Evolutionary conservation across 2,888 invertebrate genomes (phyloP).

Genomic region (Oscheius sp.): DNA sequence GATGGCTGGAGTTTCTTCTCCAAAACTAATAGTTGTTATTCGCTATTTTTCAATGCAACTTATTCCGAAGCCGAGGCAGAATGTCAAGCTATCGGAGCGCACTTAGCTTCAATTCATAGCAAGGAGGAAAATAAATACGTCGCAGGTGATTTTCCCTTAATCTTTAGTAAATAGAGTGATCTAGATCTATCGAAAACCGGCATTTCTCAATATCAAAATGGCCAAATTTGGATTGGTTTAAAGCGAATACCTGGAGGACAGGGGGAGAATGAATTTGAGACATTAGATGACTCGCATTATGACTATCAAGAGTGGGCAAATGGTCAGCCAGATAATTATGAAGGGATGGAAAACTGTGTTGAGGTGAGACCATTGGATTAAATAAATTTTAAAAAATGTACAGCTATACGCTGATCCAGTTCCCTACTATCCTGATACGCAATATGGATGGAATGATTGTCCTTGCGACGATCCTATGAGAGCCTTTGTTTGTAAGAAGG

Average conservation of each 20-base stretch:
- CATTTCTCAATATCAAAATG: background rate
- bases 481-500: background rate
- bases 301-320: background rate
- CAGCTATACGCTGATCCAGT: background rate
- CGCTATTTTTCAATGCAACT: background rate
- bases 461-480: background rate
- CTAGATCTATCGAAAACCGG: background rate
- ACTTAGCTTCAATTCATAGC: background rate
- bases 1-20: background rate
- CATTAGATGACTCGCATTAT: background rate
- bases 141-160: background rate
- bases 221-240: background rate
- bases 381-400: background rate
- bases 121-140: background rate
- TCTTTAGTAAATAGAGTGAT: no score
- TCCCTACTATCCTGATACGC: background rate
- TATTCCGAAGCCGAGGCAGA: background rate
- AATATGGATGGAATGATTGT: background rate
- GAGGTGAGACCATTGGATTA: background rate
- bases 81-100: background rate
- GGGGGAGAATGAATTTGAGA: background rate
- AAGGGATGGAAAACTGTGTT: background rate
- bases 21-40: background rate
- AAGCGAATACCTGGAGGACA: background rate
- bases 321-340: background rate